These are phyloP conservation scores for Sipha flava DNA, from an alignment of 1,140 invertebrate species.

Conservation along the genomic window DNA sequence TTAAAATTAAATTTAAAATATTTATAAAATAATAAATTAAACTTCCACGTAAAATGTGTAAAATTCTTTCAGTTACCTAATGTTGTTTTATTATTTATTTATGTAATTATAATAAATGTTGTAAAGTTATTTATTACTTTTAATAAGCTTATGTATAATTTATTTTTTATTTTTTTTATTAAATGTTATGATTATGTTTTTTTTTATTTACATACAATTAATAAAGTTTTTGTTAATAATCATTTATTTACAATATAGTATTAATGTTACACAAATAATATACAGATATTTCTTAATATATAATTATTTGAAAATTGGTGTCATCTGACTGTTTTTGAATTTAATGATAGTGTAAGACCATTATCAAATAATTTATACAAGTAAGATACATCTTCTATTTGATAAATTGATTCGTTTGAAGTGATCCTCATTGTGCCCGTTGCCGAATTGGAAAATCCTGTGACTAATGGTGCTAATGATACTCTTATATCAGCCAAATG, in stretches of 20 bases:
- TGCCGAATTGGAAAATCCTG: neutral
- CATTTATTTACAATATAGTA: neutral
- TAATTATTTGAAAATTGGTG: neutral
- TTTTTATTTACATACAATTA: neutral
- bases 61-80: too few species aligned
- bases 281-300: too few species aligned
- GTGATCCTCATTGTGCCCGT: slow-evolving; percentile 14
- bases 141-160: neutral
- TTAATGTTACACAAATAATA: neutral
- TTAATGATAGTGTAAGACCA: neutral
- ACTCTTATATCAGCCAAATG: neutral
- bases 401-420: neutral
- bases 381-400: neutral
- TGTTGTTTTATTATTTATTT: neutral
- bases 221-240: neutral
- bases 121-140: neutral
- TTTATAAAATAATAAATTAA: too few species aligned
- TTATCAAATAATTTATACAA: neutral
- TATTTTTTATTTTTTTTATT: neutral
- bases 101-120: neutral
- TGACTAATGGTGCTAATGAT: neutral
- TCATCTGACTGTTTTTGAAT: neutral
- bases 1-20: too few species aligned
- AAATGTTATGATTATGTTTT: neutral
- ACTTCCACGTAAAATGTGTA: too few species aligned